Evolutionary conservation across 2,888 invertebrate genomes (phyloP).

Genomic region (Cosmorhoe ocellata): DNA sequence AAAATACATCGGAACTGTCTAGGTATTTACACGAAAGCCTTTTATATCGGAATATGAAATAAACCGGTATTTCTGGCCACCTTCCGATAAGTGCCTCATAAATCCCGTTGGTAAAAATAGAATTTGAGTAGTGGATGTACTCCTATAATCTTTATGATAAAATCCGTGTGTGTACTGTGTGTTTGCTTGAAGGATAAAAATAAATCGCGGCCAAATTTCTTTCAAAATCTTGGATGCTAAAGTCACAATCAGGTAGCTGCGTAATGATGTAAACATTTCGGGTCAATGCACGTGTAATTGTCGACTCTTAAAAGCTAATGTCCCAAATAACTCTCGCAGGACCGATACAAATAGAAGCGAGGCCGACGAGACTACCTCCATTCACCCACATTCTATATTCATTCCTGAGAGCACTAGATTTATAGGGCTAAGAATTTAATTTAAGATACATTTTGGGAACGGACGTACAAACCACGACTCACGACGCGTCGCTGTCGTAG

Average conservation of each 20-base stretch:
- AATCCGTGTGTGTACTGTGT: slow-evolving; percentile 19
- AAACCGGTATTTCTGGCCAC: slow-evolving; percentile 26
- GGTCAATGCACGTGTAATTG: slow-evolving; percentile 65
- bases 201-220: slow-evolving; percentile 20
- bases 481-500: too few relatives aligned
- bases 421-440: slow-evolving; percentile 24
- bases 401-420: slow-evolving; percentile 25
- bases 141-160: slow-evolving; percentile 21
- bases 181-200: slow-evolving; percentile 24
- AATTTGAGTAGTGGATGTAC: slow-evolving; percentile 22
- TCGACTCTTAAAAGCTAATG: slow-evolving; percentile 52
- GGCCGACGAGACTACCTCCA: slow-evolving; percentile 32
- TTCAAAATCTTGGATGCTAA: slow-evolving; percentile 11
- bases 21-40: slow-evolving; percentile 23
- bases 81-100: slow-evolving; percentile 29
- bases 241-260: slow-evolving; percentile 13
- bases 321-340: slow-evolving; percentile 57
- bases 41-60: slow-evolving; percentile 25
- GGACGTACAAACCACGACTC: too few relatives aligned
- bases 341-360: slow-evolving; percentile 50
- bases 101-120: slow-evolving; percentile 29
- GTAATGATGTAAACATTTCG: slow-evolving; percentile 42
- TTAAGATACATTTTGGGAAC: slow-evolving; percentile 9
- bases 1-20: slow-evolving; percentile 19
- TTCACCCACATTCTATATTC: slow-evolving; percentile 34